Percentiles rank a stretch among this genome's conserved stretches.
These are phyloP conservation scores for Corynorhinus townsendii DNA, from an alignment of 2,113 vertebrate genomes.

Conservation along the genomic window DNA sequence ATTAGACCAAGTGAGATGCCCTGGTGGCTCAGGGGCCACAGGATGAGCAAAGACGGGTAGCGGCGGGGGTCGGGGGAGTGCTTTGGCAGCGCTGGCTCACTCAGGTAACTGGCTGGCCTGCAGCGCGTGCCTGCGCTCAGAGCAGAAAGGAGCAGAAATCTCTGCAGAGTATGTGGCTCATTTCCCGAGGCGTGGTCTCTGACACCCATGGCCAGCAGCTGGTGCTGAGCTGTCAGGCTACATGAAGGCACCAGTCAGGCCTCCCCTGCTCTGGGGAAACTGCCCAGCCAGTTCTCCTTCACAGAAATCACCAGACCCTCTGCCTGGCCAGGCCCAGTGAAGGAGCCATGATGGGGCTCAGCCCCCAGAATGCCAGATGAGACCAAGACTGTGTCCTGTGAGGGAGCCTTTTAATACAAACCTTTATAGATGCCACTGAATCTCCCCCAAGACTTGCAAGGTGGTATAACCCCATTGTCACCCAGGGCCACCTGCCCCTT, in stretches of 20 bases:
- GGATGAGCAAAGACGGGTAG: background rate
- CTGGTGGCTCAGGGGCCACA: background rate
- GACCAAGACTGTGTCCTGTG: background rate
- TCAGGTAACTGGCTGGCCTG: slow-evolving; percentile 75
- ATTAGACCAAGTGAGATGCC: background rate
- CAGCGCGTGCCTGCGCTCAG: slow-evolving; percentile 73
- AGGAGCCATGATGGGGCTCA: background rate
- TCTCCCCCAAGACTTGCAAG: background rate
- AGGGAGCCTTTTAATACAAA: background rate
- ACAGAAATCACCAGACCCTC: background rate
- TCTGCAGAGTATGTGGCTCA: slow-evolving; percentile 78
- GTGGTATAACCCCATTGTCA: background rate
- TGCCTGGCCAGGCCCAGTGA: background rate
- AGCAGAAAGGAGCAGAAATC: slow-evolving; percentile 78
- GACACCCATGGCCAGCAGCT: background rate
- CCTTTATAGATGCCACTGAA: background rate
- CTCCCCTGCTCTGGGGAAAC: slow-evolving; percentile 56
- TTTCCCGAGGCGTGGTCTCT: slow-evolving; percentile 79
- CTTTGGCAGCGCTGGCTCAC: slow-evolving; percentile 75
- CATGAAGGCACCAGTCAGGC: slow-evolving; percentile 74
- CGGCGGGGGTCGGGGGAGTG: slow-evolving; percentile 31
- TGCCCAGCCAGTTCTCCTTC: slow-evolving; percentile 64
- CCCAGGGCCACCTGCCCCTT: background rate
- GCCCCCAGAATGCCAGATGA: background rate
- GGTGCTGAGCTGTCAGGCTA: slow-evolving; percentile 70